Base-by-base conservation (phyloP, 2,797 vertebrate genomes). In the Calcarius lapponicus region DNA sequence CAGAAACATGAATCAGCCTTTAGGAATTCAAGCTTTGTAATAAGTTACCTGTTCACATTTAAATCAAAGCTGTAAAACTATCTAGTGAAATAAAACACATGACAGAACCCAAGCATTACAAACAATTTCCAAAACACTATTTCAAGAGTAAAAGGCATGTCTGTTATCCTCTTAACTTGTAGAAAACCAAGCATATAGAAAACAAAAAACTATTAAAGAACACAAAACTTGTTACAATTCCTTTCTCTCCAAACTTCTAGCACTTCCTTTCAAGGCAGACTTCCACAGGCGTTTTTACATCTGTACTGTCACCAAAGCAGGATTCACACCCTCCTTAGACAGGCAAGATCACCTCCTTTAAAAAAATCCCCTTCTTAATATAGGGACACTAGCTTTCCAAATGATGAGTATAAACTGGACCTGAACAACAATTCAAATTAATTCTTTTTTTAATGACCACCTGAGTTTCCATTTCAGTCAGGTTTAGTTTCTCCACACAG, bases 181-280 rank as follows among this genome's bases (percentile, higher is more conserved):
- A 56, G 31, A 45, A 45, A 94, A 86, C 18, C 38, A 70, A 67
- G 32, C 32, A 69, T n/a, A 65, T 0, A 75, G 45, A 43, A 93
- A 91, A 74, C 66, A 93, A 75, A 78, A 88, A 75, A 21, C 67
- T 72, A 85, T 51, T 90, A 43, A 91, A 79, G 48, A 92, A 88
- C 38, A 10, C 12, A 47, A 69, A 90, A 80, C 51, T 40, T 57
- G 31, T 54, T 43, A 54, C 36, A 92, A 48, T 56, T 83, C 57
- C 50, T 66, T 83, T 31, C 24, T 42, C 60, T 96, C 34, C 34
- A 48, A 92, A 62, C 6, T 89, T 57, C 24, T 56, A 74, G 57
- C 38, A 32, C 47, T 60, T 94, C 45, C n/a, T 88, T 85, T 84
- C 67, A 88, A 64, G 34, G 31, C 21, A 75, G 60, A 64, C 24